Base-by-base conservation (phyloP, 92 coral and sea anemone genomes). In the Epizoanthus stellaris region DNA sequence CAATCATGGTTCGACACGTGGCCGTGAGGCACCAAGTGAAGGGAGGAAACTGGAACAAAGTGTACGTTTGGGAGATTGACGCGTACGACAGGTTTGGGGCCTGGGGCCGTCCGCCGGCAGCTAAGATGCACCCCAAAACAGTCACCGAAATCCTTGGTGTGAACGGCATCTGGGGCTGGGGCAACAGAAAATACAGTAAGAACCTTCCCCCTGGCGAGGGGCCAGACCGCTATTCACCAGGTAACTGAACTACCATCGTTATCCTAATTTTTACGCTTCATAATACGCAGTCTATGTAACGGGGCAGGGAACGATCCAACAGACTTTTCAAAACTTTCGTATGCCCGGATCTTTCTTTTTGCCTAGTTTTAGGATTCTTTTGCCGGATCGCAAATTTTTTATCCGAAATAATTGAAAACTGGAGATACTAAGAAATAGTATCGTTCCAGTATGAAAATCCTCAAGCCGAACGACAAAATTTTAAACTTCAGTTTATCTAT, bases 121-220 rank as follows among this genome's bases (percentile, higher is more conserved):
- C 82, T 3, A 30, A 76, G 30, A 56, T 12, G 67, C 82, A 76
- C 21, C 23, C 7, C 39, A 15, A 19, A 15, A 15, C 82, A 3
- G 20, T 76, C 66, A 42, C 45, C 17, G 69, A 76, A 12, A 30
- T 57, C 34, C 69, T 76, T 40, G 82, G 82, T 0, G 82, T 76
- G 23, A 76, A 76, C 38, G 82, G 82, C 19, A 76, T 76, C 11
- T 76, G 82, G 82, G 82, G 82, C 23, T 76, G 82, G 82, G 82
- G 82, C 47, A 57, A 52, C 4, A 76, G 34, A 40, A 76, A 56
- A 14, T 76, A 76, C 82, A 76, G 82, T 42, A 40, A 76, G 45
- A 4, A 8, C 2, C 53, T 61, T 25, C 66, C 82, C 19, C 77
- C 60, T 39, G 77, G 77, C 25, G 58, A 45, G 59, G 77, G 77